These are phyloP conservation scores for Drosophila sp. DNA, from an alignment of 1,140 invertebrate species.

Conservation along the genomic window DNA sequence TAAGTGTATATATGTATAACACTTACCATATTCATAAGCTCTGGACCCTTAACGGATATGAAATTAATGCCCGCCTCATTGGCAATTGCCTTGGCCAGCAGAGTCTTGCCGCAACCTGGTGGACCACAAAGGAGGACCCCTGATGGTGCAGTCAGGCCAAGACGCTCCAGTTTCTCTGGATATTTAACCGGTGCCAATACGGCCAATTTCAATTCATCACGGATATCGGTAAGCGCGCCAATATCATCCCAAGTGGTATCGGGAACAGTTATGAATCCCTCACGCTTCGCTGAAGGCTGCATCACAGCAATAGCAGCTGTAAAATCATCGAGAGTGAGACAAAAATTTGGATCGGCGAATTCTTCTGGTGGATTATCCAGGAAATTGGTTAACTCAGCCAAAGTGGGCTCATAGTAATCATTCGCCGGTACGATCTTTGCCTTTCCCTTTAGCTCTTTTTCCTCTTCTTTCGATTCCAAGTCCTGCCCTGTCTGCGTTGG, in stretches of 20 bases:
- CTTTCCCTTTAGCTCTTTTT: neutral
- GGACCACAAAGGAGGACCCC: constrained; percentile 97
- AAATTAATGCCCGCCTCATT: constrained; percentile 99
- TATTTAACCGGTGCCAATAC: constrained; percentile 96
- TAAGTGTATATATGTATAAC: too few relatives aligned
- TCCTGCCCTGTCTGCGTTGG: neutral
- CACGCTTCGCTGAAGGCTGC: constrained; percentile 96
- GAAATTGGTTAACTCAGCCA: constrained; percentile 84
- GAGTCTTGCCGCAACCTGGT: constrained; percentile 95
- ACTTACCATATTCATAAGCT: constrained; percentile 95
- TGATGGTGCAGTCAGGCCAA: constrained; percentile 91
- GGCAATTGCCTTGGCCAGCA: constrained; percentile 96
- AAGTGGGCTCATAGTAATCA: constrained; percentile 68
- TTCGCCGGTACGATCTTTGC: constrained; percentile 9
- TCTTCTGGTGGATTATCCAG: constrained; percentile 83
- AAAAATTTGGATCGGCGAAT: constrained; percentile 84
- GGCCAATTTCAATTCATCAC: constrained; percentile 94
- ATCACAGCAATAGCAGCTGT: constrained; percentile 90
- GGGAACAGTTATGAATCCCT: constrained; percentile 98
- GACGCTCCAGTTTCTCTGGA: constrained; percentile 89
- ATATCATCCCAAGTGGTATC: constrained; percentile 99
- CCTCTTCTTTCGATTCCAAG: neutral
- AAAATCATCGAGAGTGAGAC: constrained; percentile 90
- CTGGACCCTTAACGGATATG: constrained; percentile 98
- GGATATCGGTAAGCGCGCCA: constrained; percentile 94